Base-by-base conservation (phyloP, 2,888 invertebrate species). In the Mechanitis messenoides region DNA sequence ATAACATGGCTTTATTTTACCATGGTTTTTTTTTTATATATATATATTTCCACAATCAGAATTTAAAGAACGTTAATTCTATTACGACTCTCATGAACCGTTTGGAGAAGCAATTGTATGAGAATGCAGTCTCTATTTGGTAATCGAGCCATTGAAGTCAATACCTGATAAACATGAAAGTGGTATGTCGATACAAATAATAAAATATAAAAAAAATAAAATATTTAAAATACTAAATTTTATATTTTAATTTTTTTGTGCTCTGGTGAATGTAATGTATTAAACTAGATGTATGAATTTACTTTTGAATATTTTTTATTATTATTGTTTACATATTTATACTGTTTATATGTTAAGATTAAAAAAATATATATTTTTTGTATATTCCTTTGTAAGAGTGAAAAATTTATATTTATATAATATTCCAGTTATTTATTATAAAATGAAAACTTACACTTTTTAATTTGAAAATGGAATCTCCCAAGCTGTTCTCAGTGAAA, bases 391-490 rank as follows among this genome's bases (percentile, higher is more conserved):
- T 5, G 3, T 35, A 35, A 6, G 6, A 35, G 6, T 35, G 3
- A 20, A 1, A 20, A 20, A 20, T 20, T 20, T 20, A 20, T 20
- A 20, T 20, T 20, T 20, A 20, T 20, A 20, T 20, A 20, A 20
- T 20, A 20, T 20, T 20, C 20, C 20, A 20, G 20, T 20, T 20
- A 20, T 20, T 20, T 20, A 20, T 47, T 20, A 47, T 47, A 47
- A 47, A 12, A 20, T 28, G 7, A 31, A 9, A 31, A 9, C 45
- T 55, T 72, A 2, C 67, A 91, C 91, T 45, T 91, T 77, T 69
- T 91, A 93, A 75, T 90, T 92, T 3, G 91, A 87, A 46, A 85
- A 93, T 66, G 92, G 92, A 11, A 92, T 91, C 72, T 58, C 69
- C 3, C 91, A 89, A 7, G 73, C 85, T 55, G 92, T 92, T 71